These are phyloP conservation scores for Saimiri boliviensis DNA, from an alignment of 2,113 vertebrate species.

Conservation along the genomic window DNA sequence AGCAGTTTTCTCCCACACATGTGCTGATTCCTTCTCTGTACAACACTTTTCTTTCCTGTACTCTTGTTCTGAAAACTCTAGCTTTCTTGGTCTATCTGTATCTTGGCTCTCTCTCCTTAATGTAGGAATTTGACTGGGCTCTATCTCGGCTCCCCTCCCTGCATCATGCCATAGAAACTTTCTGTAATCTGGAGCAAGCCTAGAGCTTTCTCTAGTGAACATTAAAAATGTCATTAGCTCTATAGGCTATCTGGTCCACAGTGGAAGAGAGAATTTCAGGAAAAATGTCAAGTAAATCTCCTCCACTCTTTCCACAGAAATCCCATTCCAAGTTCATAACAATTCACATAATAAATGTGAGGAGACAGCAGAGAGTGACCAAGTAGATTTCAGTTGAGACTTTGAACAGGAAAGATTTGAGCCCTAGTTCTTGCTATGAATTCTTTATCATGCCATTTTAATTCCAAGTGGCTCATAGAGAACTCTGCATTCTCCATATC, in stretches of 20 bases:
- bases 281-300: background rate
- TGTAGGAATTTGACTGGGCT: rapidly evolving
- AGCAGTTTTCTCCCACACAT: background rate
- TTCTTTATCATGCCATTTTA: background rate
- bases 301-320: background rate
- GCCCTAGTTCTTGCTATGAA: background rate
- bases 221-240: background rate
- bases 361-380: rapidly evolving
- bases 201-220: background rate
- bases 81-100: background rate
- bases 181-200: background rate
- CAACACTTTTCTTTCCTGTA: background rate
- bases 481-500: background rate
- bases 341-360: background rate
- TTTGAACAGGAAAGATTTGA: background rate
- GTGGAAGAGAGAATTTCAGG: background rate
- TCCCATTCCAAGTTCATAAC: background rate
- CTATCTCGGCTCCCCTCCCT: background rate
- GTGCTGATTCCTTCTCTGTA: background rate
- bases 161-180: no score
- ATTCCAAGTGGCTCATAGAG: background rate
- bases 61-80: background rate
- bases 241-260: background rate
- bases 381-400: background rate
- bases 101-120: background rate